Percentiles rank a stretch among this genome's conserved stretches.
phyloP scores from a whole-genome alignment of 2,888 invertebrate genomes.

The Copidosoma aretas region DNA sequence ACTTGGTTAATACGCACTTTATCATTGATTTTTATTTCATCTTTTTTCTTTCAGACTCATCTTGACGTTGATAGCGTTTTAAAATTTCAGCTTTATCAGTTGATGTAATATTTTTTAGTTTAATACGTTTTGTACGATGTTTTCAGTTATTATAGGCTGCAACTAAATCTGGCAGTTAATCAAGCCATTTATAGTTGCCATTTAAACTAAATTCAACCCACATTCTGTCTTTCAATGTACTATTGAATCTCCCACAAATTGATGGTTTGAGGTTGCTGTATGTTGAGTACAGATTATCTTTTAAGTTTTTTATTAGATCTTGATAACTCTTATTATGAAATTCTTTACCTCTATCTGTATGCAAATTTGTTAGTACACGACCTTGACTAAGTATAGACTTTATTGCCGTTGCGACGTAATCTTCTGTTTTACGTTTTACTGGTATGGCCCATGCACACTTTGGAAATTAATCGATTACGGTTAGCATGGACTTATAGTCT shows the following conservation, averaged over 20 bases:
- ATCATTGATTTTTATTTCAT: not conserved
- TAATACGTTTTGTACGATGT: not conserved
- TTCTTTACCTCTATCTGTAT: not conserved
- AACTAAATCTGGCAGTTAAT: not conserved
- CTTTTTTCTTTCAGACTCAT: too few species aligned
- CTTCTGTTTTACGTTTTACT: conserved; percentile 48
- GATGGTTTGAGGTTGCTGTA: not conserved
- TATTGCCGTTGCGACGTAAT: conserved; percentile 47
- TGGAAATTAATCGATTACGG: conserved; percentile 57
- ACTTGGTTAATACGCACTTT: conserved; percentile 1
- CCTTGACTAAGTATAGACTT: not conserved
- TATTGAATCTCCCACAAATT: not conserved
- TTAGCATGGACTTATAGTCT: too few species aligned
- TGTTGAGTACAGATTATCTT: not conserved
- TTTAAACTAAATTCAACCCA: not conserved
- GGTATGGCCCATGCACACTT: conserved; percentile 57
- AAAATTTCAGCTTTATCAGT: not conserved
- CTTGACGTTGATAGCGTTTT: not conserved
- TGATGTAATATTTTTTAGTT: not conserved
- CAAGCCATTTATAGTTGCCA: not conserved
- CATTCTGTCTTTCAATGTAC: not conserved
- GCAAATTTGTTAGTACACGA: not conserved
- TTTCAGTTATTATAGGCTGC: not conserved
- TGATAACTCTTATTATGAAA: not conserved
- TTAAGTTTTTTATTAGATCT: not conserved